Conservation (phyloP, 2,888 invertebrate species). For the Saturnia japonica region DNA sequence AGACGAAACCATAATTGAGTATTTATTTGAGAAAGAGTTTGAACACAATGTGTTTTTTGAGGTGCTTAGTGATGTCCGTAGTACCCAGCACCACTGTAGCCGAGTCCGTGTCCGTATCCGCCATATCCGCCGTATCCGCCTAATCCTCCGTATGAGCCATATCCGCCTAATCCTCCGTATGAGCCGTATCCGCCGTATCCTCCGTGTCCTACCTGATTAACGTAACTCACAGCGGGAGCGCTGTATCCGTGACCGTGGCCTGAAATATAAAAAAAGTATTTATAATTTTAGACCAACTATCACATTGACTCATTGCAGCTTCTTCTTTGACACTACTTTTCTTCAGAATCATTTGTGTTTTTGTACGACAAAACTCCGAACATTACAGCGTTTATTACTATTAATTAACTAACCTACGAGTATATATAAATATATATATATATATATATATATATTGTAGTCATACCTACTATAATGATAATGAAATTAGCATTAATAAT, state of each 20-base stretch:
- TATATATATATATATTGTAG: too few species aligned
- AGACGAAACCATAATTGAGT: not conserved
- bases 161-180: conserved; percentile 43
- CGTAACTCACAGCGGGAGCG: conserved; percentile 48
- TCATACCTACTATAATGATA: too few species aligned
- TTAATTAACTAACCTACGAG: too few species aligned
- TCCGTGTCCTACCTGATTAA: conserved; percentile 40
- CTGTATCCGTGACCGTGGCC: conserved; percentile 42
- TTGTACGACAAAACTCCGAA: too few species aligned
- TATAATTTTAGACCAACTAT: not conserved
- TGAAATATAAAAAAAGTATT: conserved; percentile 22
- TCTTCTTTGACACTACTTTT: too few species aligned
- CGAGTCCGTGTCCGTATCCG: conserved; percentile 43
- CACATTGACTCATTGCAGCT: too few species aligned
- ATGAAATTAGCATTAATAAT: too few species aligned
- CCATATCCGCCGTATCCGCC: conserved; percentile 46
- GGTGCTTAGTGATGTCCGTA: conserved; percentile 54
- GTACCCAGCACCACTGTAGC: conserved; percentile 41
- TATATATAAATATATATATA: too few species aligned
- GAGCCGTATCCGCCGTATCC: conserved; percentile 40
- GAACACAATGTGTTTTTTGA: not conserved
- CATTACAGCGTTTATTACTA: too few species aligned
- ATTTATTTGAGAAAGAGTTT: not conserved
- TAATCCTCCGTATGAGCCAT: conserved; percentile 39
- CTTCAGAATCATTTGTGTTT: too few species aligned